Base-by-base conservation (phyloP, 2,888 invertebrate genomes). In the Luperina nickerlii region DNA sequence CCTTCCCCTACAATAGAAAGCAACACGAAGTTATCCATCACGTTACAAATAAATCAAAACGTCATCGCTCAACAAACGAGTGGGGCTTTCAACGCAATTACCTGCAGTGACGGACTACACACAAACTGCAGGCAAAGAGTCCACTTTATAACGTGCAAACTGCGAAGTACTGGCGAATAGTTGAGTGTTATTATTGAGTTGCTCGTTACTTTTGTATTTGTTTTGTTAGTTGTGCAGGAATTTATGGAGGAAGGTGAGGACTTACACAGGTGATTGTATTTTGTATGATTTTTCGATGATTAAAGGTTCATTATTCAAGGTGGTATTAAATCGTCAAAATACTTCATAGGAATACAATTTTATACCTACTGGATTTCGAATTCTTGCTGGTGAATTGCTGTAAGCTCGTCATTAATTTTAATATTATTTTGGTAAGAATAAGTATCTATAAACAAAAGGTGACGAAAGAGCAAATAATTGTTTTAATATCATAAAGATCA, bases 41-140 rank as follows among this genome's bases (percentile, higher is more conserved):
- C 86, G 86, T 86, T 89, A 88, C 82, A 88, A 89, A 87, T 85
- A 86, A 88, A 90, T 90, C 90, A 81, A 85, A 88, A 88, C 90
- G 89, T 88, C 91, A 86, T 86, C 84, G 81, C 63, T 74, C 78
- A 88, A 89, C 88, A 86, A 89, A 89, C 88, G 82, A 87, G 86
- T 77, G 83, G 78, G 81, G 84, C 84, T 85, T 89, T 88, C 82
- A 86, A 88, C 76, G 86, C 90, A 90, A 91, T 91, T 89, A 91
- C 89, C 80, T 76, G 72, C 65, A 81, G 75, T 88, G 86, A 87
- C 84, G 81, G 84, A 85, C 86, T 74, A 74, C 77, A 82, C 73
- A 79, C 88, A 80, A 82, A 87, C 79, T 82, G 78, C 38, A 57
- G 65, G 73, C 70, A 74, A 87, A 86, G 85, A 85, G 88, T 75